Evolutionary conservation across 2,888 invertebrate species (phyloP), one percentile per base, ranked within the genome.

Genomic region (Dynastes maya): DNA sequence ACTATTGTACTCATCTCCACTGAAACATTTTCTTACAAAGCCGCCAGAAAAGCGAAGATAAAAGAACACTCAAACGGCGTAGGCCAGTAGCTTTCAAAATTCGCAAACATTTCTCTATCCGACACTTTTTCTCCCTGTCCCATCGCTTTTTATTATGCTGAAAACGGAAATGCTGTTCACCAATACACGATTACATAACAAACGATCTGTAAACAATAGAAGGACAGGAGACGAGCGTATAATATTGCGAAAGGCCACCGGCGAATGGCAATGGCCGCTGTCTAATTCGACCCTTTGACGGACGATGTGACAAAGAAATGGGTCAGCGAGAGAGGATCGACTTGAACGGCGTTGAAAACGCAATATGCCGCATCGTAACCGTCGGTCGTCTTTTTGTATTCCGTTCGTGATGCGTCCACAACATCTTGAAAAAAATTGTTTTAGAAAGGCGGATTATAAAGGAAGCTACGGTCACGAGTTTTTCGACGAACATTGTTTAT

Each of bases 201-300:
- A 68, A 68, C 68, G 68, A 68, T 51, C 68, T 68, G 68, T 68
- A 68, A 68, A 68, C 68, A 68, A 68, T 68, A 45, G 45, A 45
- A 9, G 45, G 51, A 68, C 4, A 37, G 49, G n/a, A 68, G 16
- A 22, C 22, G 27, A 9, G 16, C 49, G 68, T 11, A 8, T 49
- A 51, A 49, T 68, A 51, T 27, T 27, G 29, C 61, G n/a, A 61
- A 61, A 29, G 29, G 61, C 29, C 61, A 29, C 22, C 8, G 22
- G 5, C 32, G 32, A 37, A 65, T 29, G 16, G 40, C 40, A 40
- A 9, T 40, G 68, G 68, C 22, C 61, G 61, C 61, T 61, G n/a
- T 29, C 27, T 22, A n/a, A 13, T n/a, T 65, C 16, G 27, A 13
- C 13, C 13, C 68, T 51, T 68, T 68, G 68, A 68, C 51, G 68